Evolutionary conservation across 2,797 vertebrate species (phyloP), one percentile per base, ranked within the genome.

Genomic region (Sebastes nivosus): DNA sequence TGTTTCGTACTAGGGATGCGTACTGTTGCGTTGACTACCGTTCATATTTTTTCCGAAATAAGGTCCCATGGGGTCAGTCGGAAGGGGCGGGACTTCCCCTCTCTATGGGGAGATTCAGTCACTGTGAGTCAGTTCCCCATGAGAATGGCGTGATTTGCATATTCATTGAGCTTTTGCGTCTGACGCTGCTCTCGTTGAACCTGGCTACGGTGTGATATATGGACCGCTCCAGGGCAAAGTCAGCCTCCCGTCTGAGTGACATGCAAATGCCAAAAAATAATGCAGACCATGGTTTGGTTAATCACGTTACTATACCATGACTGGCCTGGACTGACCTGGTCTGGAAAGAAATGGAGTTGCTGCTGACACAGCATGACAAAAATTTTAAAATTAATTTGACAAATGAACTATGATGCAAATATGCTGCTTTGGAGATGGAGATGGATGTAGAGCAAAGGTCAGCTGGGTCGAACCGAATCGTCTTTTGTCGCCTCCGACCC

Each of bases 401-500:
- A 92, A 94, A 92, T 77, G 73, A 80, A 90, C 88, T 89, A 81
- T 87, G 78, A 94, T 94, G 91, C 89, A 92, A 90, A 92, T 94
- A 83, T 79, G 72, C 5, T 67, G 69, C 82, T 87, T 92, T 91
- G 90, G 84, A 90, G 86, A 91, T 84, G 85, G 72, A 90, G 91
- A 93, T 90, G 72, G 14, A 34, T 30, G 63, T 8, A 25, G 83
- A 80, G 32, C 72, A 60, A 78, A 88, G 91, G 91, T 92, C 89
- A 83, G 38, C 68, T 5, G 86, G 85, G 88, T 88, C 81, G 71
- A 54, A 67, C 50, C 42, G 25, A 86, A 61, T 67, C 52, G 27
- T 61, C 83, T 88, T 83, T 92, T 89, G 90, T 92, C 67, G 65
- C 82, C 80, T 67, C 52, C 75, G 65, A 50, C 64, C 82, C 77